These are phyloP conservation scores for Mellilla xanthometata DNA, from an alignment of 2,888 invertebrate species.

Conservation along the genomic window DNA sequence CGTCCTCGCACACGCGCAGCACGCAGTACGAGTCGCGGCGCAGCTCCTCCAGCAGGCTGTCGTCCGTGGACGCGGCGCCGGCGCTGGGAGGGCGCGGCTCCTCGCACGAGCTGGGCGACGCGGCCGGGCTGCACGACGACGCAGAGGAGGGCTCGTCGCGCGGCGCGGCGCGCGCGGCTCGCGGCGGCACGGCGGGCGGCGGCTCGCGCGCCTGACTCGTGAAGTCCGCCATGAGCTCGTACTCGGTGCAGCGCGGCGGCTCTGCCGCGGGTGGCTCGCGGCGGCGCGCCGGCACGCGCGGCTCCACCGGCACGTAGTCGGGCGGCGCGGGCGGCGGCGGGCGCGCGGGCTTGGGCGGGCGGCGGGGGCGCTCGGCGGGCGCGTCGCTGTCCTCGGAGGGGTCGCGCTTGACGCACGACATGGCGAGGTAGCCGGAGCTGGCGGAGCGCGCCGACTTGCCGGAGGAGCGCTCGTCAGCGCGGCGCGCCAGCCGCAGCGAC, in stretches of 20 bases:
- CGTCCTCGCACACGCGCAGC: slow-evolving; percentile 69
- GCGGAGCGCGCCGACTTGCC: slow-evolving; percentile 65
- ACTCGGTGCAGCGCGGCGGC: slow-evolving; percentile 58
- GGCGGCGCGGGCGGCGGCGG: slow-evolving; percentile 42
- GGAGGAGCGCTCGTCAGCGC: slow-evolving; percentile 66
- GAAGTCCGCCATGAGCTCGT: slow-evolving; percentile 74
- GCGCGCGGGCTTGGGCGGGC: slow-evolving; percentile 66
- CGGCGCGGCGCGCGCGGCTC: slow-evolving; percentile 47
- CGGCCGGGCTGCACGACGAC: slow-evolving; percentile 19
- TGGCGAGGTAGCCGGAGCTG: slow-evolving; percentile 71
- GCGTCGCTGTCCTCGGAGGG: slow-evolving; percentile 67
- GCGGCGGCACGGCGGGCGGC: slow-evolving; percentile 61
- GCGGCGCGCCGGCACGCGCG: slow-evolving; percentile 46
- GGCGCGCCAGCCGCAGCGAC: slow-evolving; percentile 62
- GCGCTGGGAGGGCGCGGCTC: slow-evolving; percentile 72
- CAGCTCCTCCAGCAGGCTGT: slow-evolving; percentile 71
- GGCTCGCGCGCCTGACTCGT: slow-evolving; percentile 52
- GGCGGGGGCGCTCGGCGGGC: slow-evolving; percentile 60
- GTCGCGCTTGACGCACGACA: slow-evolving; percentile 70
- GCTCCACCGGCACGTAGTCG: slow-evolving; percentile 56
- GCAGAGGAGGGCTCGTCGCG: slow-evolving; percentile 54
- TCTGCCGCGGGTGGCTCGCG: slow-evolving; percentile 39
- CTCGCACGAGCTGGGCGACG: slow-evolving; percentile 40
- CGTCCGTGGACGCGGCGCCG: slow-evolving; percentile 60
- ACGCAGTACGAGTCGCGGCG: slow-evolving; percentile 69